Conservation (phyloP, 2,888 invertebrate species). For the Acrobasis repandana region DNA sequence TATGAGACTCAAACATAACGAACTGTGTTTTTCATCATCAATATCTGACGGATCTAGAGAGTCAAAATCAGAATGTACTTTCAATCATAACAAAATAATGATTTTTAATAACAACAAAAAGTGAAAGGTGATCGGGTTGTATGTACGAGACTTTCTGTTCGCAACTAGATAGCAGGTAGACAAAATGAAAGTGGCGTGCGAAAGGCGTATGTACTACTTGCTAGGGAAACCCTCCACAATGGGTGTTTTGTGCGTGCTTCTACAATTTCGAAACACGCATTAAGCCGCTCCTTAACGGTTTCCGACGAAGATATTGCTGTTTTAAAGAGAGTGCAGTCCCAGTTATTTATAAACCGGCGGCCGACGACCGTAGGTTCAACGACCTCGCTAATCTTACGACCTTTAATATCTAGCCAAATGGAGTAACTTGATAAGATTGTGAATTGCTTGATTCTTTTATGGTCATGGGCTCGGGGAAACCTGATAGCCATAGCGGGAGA, state of each 20-base stretch:
- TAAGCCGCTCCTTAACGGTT: constrained; percentile 45
- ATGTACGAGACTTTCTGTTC: constrained; percentile 61
- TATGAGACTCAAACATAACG: too few species aligned
- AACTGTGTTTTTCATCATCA: too few species aligned
- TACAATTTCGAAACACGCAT: constrained; percentile 16
- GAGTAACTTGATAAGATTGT: constrained; percentile 53
- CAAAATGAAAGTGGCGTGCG: constrained; percentile 72
- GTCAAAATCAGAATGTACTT: constrained; percentile 38
- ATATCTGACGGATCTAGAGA: constrained; percentile 4
- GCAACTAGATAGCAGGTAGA: constrained; percentile 71
- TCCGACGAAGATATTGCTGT: constrained; percentile 42
- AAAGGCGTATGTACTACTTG: constrained; percentile 49
- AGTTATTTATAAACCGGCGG: constrained; percentile 66
- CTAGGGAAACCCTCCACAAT: constrained; percentile 59
- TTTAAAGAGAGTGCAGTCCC: constrained; percentile 50
- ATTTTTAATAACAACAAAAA: constrained; percentile 72
- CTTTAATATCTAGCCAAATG: constrained; percentile 44
- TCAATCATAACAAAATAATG: constrained; percentile 63
- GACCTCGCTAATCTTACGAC: constrained; percentile 58
- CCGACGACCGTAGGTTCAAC: constrained; percentile 54
- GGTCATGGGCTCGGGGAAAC: constrained; percentile 5
- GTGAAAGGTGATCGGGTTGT: constrained; percentile 67
- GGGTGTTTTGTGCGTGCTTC: constrained; percentile 32
- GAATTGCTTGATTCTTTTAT: constrained; percentile 8
- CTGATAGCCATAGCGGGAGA: not conserved